A percentile compares a stretch with the other conserved stretches of the same genome.
These are phyloP conservation scores for Synergus umbraculus DNA, from an alignment of 2,888 invertebrate species.

Conservation along the genomic window DNA sequence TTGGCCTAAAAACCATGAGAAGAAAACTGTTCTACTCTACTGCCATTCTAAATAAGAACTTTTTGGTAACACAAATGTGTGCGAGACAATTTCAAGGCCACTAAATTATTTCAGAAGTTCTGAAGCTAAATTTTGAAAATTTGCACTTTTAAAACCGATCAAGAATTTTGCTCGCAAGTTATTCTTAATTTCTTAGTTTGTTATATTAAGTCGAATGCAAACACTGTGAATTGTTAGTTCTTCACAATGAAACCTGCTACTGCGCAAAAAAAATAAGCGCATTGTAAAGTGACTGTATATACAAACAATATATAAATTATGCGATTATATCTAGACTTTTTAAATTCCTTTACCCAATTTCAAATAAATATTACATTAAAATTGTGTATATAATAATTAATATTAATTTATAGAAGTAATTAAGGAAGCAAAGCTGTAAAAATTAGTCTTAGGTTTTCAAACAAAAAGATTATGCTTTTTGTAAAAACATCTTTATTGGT, in stretches of 20 bases:
- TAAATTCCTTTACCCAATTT: not conserved
- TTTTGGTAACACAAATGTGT: not conserved
- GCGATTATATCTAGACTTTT: conserved; percentile 45
- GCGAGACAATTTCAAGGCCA: not conserved
- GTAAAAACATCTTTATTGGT: conserved; percentile 25
- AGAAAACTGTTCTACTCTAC: not conserved
- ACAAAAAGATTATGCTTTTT: not conserved
- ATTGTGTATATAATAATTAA: no score
- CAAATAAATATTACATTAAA: not conserved
- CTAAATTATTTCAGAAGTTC: not conserved
- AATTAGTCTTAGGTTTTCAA: not conserved
- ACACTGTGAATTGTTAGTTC: conserved; percentile 53
- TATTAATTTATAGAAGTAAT: no score
- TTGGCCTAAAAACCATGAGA: not conserved
- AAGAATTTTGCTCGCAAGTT: conserved; percentile 44
- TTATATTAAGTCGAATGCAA: conserved; percentile 57
- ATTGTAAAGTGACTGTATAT: conserved; percentile 77
- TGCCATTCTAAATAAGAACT: not conserved
- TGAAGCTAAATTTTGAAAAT: not conserved
- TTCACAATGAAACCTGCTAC: conserved; percentile 39
- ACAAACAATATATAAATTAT: conserved; percentile 73
- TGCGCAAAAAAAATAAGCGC: conserved; percentile 61
- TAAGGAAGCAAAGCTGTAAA: not conserved
- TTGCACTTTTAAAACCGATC: not conserved
- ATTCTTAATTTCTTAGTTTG: conserved; percentile 64